These are phyloP conservation scores for Heliopora coerulea DNA, from an alignment of 92 coral and sea anemone genomes.

Conservation along the genomic window DNA sequence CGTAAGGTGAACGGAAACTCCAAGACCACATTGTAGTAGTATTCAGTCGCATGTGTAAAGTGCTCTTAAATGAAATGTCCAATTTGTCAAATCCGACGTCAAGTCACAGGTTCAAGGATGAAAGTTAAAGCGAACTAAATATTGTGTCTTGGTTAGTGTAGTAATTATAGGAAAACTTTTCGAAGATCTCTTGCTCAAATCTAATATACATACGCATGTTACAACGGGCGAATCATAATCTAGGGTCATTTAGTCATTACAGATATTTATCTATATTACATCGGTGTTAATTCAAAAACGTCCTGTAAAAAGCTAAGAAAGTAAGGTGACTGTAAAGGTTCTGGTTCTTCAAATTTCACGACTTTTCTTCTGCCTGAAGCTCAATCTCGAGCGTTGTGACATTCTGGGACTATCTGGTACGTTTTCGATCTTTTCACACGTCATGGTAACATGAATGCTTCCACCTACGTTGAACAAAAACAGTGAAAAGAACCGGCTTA, in stretches of 20 bases:
- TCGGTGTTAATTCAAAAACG: not conserved
- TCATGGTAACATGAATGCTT: slow-evolving; percentile 34
- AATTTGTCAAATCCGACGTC: too few species aligned
- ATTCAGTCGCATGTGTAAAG: too few species aligned
- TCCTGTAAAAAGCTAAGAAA: not conserved
- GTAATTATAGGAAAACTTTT: too few species aligned
- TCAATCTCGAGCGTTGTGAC: slow-evolving; percentile 20
- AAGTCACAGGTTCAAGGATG: too few species aligned
- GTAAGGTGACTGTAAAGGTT: slow-evolving; percentile 3
- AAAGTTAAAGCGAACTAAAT: too few species aligned
- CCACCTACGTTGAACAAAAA: slow-evolving; percentile 1
- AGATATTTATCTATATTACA: not conserved
- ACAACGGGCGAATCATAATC: not conserved
- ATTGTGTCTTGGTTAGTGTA: too few species aligned
- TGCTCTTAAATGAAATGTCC: too few species aligned
- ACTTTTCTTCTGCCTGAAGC: slow-evolving; percentile 27
- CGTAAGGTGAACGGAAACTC: too few species aligned
- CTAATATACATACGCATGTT: too few species aligned
- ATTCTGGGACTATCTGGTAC: slow-evolving; percentile 4
- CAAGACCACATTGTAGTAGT: too few species aligned
- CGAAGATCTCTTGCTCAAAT: too few species aligned
- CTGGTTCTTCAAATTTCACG: not conserved
- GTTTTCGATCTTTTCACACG: slow-evolving; percentile 19
- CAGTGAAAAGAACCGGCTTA: not conserved
- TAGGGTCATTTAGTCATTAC: not conserved